Conservation (phyloP, 2,888 invertebrate genomes). For the Baronia brevicornis region DNA sequence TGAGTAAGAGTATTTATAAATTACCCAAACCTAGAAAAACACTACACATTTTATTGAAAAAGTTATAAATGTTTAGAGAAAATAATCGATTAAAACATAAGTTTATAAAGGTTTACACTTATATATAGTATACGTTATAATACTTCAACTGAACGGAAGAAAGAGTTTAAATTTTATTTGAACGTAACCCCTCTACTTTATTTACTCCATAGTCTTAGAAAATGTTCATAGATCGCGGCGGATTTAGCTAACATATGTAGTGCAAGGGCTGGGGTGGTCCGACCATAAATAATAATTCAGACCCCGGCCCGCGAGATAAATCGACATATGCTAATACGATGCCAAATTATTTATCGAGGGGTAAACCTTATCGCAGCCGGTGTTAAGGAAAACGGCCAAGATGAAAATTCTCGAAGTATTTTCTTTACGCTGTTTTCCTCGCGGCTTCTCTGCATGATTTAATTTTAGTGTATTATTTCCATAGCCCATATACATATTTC, state of each 20-base stretch:
- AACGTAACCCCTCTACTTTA: neutral
- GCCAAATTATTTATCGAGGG: constrained; percentile 74
- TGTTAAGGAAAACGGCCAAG: constrained; percentile 10
- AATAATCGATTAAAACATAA: no score
- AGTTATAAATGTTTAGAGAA: no score
- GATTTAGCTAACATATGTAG: constrained; percentile 70
- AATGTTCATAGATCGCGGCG: constrained; percentile 34
- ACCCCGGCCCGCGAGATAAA: constrained; percentile 60
- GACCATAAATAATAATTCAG: constrained; percentile 70
- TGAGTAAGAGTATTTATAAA: no score
- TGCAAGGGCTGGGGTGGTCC: constrained; percentile 37
- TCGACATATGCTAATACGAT: constrained; percentile 72
- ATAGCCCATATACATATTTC: no score
- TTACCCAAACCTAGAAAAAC: no score
- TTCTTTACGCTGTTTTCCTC: neutral
- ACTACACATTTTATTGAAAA: no score
- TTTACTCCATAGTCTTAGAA: constrained; percentile 17
- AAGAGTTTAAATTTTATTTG: no score
- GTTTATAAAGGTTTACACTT: no score
- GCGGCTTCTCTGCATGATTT: no score
- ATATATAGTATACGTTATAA: no score
- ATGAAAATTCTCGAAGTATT: constrained; percentile 7
- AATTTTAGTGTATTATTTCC: no score
- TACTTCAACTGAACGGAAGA: no score
- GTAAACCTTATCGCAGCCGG: constrained; percentile 27